Base-by-base conservation (phyloP, 30 jellyfish, hydroid and myxozoan species). In the Cassiopea andromeda region DNA sequence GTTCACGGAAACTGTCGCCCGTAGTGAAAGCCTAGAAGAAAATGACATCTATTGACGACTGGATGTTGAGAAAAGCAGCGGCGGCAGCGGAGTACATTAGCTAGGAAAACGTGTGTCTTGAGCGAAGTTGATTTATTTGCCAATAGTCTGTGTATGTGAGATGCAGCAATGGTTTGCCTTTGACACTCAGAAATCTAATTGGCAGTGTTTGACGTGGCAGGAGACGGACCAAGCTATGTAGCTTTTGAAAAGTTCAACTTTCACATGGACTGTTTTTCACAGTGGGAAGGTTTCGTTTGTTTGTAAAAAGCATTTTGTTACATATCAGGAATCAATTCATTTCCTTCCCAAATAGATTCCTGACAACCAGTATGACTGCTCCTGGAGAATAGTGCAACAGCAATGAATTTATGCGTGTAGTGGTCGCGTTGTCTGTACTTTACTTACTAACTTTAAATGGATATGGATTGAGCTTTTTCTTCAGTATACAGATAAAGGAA, bases 291-390 rank as follows among this genome's bases (percentile, higher is more conserved):
- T 58, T 80, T 80, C 60, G 61, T 27, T 17, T 80, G 88, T 79
- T 17, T 60, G 67, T 80, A 80, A 80, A 80, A 9, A 79, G 88
- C 38, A 27, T 27, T 27, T 27, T 27, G 60, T 80, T 60, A 80
- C 44, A 49, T 2, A 46, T 27, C 27, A 48, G 49, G 88, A 79
- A 80, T 80, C 60, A 80, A n/a, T 15, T 54, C 77, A 1, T 59
- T 80, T 68, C 17, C 60, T 59, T 61, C 27, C 9, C 78, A 50
- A 44, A 19, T 80, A 71, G 67, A 43, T 79, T 60, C 88, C 78
- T 73, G 8, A 27, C 44, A 74, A 68, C 61, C 67, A 60, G n/a
- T 54, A 58, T 80, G 79, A 14, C 7, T 59, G 78, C 19, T 80
- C 60, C 38, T 18, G 88, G 64, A 54, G 64, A 54, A 54, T 54